These are phyloP conservation scores for Brachypterus glaber DNA, from an alignment of 2,888 invertebrate species.

Conservation along the genomic window DNA sequence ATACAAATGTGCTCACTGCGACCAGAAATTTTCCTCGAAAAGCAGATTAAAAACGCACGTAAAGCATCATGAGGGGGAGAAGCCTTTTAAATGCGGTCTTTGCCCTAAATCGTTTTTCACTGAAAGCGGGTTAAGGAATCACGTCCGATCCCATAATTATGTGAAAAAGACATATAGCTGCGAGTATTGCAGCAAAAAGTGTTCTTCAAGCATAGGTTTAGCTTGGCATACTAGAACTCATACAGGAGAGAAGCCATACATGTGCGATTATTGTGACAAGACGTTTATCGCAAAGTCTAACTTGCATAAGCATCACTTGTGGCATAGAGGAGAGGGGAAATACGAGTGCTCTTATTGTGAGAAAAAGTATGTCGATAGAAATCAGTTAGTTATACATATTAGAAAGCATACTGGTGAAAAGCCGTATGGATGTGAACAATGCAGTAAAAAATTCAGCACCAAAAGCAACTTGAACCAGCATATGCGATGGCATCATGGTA, in stretches of 20 bases:
- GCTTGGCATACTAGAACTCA: no score
- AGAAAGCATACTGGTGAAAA: conserved; percentile 60
- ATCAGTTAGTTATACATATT: no score
- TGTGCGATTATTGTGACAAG: conserved; percentile 53
- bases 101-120: conserved; percentile 39
- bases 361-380: no score
- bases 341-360: background rate
- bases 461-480: conserved; percentile 58
- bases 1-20: conserved; percentile 37
- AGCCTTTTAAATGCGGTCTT: conserved; percentile 34
- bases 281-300: conserved; percentile 50
- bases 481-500: no score
- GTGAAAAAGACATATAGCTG: no score
- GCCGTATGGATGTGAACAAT: conserved; percentile 50
- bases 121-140: no score
- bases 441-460: conserved; percentile 50
- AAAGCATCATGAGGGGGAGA: conserved; percentile 33
- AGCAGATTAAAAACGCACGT: conserved; percentile 47
- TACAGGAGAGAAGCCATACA: conserved; percentile 41
- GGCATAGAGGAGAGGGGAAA: no score
- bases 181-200: no score
- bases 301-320: conserved; percentile 56
- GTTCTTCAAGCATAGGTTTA: no score
- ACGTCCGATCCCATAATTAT: no score
- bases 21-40: conserved; percentile 45